Evolutionary conservation across 1,140 invertebrate species (phyloP).

Genomic region (Oreohelix idahoensis): DNA sequence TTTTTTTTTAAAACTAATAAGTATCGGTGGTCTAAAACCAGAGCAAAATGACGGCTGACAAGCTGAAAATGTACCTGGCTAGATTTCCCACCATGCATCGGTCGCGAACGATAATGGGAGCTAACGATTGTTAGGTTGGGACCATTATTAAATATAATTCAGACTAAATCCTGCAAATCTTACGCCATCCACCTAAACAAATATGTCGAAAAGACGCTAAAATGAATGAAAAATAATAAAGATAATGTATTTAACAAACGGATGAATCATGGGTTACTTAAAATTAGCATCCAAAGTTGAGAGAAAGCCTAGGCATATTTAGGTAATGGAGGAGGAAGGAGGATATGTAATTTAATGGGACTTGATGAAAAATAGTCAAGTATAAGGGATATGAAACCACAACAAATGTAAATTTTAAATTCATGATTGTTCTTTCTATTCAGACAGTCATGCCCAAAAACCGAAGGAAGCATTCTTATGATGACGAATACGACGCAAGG

Average conservation of each 20-base stretch:
- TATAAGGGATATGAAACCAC: not conserved
- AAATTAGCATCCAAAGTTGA: not conserved
- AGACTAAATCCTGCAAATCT: not conserved
- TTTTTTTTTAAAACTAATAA: not conserved
- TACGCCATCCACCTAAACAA: not conserved
- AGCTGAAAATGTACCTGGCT: not conserved
- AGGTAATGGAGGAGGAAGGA: not conserved
- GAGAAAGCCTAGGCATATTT: not conserved
- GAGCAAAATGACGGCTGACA: too few relatives aligned
- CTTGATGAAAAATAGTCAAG: not conserved
- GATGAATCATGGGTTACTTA: not conserved
- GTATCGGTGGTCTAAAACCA: not conserved
- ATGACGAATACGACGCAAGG: conserved; percentile 66
- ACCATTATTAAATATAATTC: not conserved
- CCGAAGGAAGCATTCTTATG: conserved; percentile 28
- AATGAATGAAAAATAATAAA: not conserved
- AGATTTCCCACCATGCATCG: not conserved
- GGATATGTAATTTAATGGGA: not conserved
- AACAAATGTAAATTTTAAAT: not conserved
- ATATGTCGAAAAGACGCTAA: not conserved
- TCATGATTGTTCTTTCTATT: conserved; percentile 14
- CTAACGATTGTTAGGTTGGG: not conserved
- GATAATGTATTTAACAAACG: not conserved
- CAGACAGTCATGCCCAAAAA: conserved; percentile 22
- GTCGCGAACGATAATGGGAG: not conserved